phyloP scores from a whole-genome alignment of 2,888 invertebrate species.

The Nephrocerus scutellatus region DNA sequence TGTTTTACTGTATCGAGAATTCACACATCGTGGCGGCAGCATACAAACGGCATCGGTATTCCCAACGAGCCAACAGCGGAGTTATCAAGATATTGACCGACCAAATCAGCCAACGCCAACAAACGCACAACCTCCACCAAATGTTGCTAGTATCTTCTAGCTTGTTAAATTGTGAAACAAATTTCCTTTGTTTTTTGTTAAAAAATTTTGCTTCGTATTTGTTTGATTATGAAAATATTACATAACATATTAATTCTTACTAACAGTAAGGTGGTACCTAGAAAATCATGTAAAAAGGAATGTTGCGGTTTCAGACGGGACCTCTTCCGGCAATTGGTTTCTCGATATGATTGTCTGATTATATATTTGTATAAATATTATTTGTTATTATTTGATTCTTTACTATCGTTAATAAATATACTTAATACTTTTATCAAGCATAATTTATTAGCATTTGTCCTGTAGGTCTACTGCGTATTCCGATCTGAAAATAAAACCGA shows the following conservation, averaged over 20 bases:
- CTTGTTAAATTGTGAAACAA: neutral
- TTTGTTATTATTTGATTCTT: neutral
- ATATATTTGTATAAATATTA: neutral
- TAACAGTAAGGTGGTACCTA: no score
- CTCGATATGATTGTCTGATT: neutral
- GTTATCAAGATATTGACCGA: slow-evolving; percentile 47
- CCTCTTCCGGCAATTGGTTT: no score
- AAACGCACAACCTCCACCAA: slow-evolving; percentile 35
- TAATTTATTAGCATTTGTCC: neutral
- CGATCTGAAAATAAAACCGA: no score
- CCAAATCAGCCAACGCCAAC: slow-evolving; percentile 44
- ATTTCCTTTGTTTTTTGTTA: slow-evolving; percentile 3
- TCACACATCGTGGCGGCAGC: slow-evolving; percentile 43
- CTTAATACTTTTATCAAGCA: neutral
- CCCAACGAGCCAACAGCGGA: slow-evolving; percentile 43
- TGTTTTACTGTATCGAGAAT: slow-evolving; percentile 42
- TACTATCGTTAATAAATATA: neutral
- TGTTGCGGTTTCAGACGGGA: no score
- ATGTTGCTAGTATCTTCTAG: slow-evolving; percentile 46
- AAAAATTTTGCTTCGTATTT: no score
- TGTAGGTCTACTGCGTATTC: no score
- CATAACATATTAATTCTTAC: no score
- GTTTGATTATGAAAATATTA: no score
- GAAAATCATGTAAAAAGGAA: no score
- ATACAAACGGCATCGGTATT: slow-evolving; percentile 39